These are phyloP conservation scores for Propithecus perrieri DNA, from an alignment of 2,797 vertebrate species.

Conservation along the genomic window DNA sequence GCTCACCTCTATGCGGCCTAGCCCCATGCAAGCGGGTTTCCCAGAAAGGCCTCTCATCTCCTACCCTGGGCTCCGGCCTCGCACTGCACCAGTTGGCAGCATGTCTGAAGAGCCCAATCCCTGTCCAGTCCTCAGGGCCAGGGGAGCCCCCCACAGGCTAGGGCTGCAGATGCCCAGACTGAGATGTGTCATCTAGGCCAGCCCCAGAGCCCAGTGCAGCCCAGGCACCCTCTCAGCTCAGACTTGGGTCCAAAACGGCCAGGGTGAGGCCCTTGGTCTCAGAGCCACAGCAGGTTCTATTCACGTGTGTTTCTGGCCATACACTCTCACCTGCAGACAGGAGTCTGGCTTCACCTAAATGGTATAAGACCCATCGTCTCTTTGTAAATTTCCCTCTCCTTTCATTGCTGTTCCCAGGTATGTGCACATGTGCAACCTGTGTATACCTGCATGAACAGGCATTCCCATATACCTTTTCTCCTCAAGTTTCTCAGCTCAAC, in stretches of 20 bases:
- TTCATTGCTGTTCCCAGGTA: neutral
- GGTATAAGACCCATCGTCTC: neutral
- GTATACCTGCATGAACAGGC: accelerated
- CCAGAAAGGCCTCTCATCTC: neutral
- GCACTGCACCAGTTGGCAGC: accelerated
- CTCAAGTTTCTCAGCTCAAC: neutral
- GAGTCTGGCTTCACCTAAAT: neutral
- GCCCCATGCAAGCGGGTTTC: too few relatives aligned
- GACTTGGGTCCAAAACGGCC: neutral
- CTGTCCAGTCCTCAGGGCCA: too few relatives aligned
- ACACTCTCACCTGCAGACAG: neutral
- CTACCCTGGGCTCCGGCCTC: neutral
- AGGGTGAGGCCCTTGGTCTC: neutral
- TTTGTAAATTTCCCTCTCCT: neutral
- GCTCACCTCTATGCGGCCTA: neutral
- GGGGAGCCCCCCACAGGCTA: too few relatives aligned
- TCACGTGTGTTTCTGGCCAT: accelerated
- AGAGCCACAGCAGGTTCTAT: neutral
- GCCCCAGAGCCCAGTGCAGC: neutral
- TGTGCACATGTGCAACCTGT: accelerated
- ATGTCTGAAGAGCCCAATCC: accelerated
- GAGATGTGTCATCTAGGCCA: neutral
- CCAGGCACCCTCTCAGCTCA: neutral
- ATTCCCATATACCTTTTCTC: neutral
- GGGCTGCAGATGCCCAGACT: neutral